A percentile compares a stretch with the other conserved stretches of the same genome.
Conservation (phyloP, 2,797 vertebrate genomes). For the Rallus crepitans region DNA sequence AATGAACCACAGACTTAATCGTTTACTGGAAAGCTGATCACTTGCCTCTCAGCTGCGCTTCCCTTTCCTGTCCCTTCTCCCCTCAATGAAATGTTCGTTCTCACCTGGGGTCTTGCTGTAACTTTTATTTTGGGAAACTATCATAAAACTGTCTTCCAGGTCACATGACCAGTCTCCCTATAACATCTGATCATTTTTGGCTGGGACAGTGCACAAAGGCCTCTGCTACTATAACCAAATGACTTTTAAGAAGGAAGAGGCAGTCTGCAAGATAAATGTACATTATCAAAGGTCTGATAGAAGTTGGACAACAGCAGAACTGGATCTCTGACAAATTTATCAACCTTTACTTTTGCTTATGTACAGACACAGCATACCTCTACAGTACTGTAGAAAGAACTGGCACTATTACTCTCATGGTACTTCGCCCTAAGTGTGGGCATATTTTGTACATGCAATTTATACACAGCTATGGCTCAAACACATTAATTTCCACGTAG, state of each 20-base stretch:
- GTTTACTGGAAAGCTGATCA: constrained; percentile 22
- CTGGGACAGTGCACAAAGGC: neutral
- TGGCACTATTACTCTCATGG: neutral
- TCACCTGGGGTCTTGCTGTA: neutral
- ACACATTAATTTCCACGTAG: neutral
- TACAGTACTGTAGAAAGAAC: neutral
- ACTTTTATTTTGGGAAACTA: neutral
- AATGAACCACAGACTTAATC: neutral
- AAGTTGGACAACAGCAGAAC: neutral
- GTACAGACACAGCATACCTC: rapidly evolving
- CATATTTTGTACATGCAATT: neutral
- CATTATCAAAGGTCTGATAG: neutral
- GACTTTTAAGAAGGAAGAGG: neutral
- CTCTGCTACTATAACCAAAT: neutral
- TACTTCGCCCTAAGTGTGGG: neutral
- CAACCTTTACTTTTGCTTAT: neutral
- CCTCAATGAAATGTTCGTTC: neutral
- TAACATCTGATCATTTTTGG: neutral
- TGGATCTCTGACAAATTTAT: neutral
- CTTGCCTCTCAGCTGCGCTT: neutral
- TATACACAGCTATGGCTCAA: neutral
- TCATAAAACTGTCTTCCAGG: neutral
- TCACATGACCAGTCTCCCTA: neutral
- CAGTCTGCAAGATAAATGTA: neutral
- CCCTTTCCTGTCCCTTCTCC: neutral